Conservation (phyloP, 2,888 invertebrate genomes). For the Xanthorhoe designata region DNA sequence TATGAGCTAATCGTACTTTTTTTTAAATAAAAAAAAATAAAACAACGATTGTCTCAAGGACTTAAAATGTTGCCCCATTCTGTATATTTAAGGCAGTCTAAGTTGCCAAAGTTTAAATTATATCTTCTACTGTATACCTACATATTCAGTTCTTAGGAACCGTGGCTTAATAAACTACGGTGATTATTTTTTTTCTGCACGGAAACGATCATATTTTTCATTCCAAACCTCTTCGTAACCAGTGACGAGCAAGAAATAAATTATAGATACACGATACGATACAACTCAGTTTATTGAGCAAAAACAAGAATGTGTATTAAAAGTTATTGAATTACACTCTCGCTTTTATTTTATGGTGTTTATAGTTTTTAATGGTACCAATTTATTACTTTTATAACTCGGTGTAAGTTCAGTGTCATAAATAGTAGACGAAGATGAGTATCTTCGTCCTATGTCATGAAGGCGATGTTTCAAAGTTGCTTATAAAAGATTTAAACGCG, state of each 20-base stretch:
- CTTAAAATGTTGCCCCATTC: no score
- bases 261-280: neutral
- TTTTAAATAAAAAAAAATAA: no score
- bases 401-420: neutral
- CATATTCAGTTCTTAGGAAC: neutral
- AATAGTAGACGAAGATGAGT: neutral
- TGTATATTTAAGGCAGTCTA: no score
- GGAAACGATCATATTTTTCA: slow-evolving; percentile 32
- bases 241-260: slow-evolving; percentile 27
- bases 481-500: slow-evolving; percentile 17
- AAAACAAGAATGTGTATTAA: neutral
- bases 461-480: neutral
- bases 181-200: slow-evolving; percentile 27
- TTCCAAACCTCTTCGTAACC: slow-evolving; percentile 30
- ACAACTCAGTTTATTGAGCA: neutral
- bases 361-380: neutral
- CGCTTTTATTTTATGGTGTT: neutral
- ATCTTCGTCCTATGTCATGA: neutral
- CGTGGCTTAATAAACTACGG: neutral
- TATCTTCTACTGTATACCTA: no score
- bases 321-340: neutral
- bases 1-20: no score
- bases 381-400: no score
- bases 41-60: no score
- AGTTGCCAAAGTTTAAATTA: no score